Evolutionary conservation across 1,140 invertebrate species (phyloP), one percentile per base, ranked within the genome.

Genomic region (Sesamia nonagrioides): DNA sequence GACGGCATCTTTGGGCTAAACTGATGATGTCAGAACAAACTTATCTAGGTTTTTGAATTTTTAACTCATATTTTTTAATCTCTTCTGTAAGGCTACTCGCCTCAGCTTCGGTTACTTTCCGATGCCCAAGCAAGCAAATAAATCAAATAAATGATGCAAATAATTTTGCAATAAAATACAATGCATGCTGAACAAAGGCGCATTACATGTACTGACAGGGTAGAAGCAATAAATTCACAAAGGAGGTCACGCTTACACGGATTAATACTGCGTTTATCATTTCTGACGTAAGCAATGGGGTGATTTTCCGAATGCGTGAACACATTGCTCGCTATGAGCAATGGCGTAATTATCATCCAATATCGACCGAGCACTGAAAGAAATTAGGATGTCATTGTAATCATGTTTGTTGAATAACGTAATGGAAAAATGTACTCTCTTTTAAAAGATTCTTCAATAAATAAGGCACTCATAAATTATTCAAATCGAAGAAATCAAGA

Each of bases 261-360:
- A 78, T 78, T 78, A 78, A 78, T 78, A 72, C 37, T 72, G 77
- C 68, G 66, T 78, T 71, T 63, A 78, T 61, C 66, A 72, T 72
- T 69, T 74, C 42, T 75, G 73, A 75, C 73, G 73, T 35, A 61
- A 33, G 58, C 58, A 75, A 75, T 75, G 27, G 73, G 40, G 73
- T 75, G 56, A 75, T 75, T 75, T 75, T 75, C 73, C 73, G 45
- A 75, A 13, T 50, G n/a, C 33, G 13, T 75, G 58, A 75, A 50
- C 73, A 63, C 58, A 75, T 50, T 74, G 71, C 58, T 21, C 21
- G 27, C n/a, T 61, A 17, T 37, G 35, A 37, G 27, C 61, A 75
- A 75, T 63, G 15, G 27, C n/a, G 42, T 50, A 75, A 63, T 75
- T 60, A 63, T 45, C 27, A 21, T 61, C 9, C 56, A 13, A 48